Evolutionary conservation across 1,140 invertebrate species (phyloP).

Genomic region (Drosophila parvula): DNA sequence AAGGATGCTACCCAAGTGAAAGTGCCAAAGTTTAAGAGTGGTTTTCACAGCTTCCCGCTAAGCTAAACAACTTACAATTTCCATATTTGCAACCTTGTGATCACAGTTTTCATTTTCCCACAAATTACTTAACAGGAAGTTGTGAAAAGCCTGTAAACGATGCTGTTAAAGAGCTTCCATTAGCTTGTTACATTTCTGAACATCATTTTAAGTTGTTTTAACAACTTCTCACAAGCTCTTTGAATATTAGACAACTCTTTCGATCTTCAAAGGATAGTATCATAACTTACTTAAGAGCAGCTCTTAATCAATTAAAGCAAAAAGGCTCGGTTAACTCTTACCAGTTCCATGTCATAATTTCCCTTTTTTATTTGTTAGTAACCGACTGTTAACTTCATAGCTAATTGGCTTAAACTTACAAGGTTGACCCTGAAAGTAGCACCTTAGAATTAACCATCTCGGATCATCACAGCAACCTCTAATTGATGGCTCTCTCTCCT

Average conservation of each 20-base stretch:
- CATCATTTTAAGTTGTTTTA: neutral
- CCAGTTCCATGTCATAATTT: neutral
- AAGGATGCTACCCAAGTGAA: conserved; percentile 45
- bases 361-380: neutral
- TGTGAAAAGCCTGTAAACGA: conserved; percentile 4
- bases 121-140: conserved; percentile 16
- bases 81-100: neutral
- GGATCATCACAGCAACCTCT: conserved; percentile 2
- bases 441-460: neutral
- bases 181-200: neutral
- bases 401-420: neutral
- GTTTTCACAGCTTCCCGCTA: conserved; percentile 25
- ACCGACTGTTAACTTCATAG: neutral
- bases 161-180: neutral
- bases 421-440: neutral
- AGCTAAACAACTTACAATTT: neutral
- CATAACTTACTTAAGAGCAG: neutral
- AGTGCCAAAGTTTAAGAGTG: conserved; percentile 33
- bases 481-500: conserved; percentile 7
- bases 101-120: neutral
- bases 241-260: neutral
- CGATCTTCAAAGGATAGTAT: neutral
- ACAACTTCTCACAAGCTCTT: neutral
- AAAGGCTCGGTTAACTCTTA: neutral
- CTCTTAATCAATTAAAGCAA: neutral